These are phyloP conservation scores for Danionella cerebrum DNA, from an alignment of 2,113 vertebrate genomes.

Conservation along the genomic window DNA sequence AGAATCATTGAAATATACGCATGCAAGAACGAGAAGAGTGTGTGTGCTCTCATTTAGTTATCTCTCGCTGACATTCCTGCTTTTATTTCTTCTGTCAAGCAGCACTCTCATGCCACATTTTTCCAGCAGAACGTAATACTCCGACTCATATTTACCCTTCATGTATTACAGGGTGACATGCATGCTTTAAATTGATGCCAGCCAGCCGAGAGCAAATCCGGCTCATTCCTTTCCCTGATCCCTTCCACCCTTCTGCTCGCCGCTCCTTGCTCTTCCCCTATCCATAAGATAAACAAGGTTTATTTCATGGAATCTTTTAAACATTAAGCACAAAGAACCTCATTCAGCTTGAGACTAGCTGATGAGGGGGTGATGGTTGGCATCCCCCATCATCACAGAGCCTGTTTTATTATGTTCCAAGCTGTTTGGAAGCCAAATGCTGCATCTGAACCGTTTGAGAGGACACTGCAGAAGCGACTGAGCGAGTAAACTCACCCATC, in stretches of 20 bases:
- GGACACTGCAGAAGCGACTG: background rate
- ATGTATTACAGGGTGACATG: background rate
- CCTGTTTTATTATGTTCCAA: background rate
- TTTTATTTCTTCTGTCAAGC: slow-evolving; percentile 1
- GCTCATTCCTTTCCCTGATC: background rate
- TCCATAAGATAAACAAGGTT: background rate
- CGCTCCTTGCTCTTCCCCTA: background rate
- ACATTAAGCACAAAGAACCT: no score
- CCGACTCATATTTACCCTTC: slow-evolving; percentile 1
- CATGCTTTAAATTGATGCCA: background rate
- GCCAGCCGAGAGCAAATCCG: background rate
- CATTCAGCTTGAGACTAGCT: background rate
- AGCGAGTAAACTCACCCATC: background rate
- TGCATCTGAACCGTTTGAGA: background rate
- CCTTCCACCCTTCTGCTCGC: background rate
- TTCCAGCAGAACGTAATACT: background rate
- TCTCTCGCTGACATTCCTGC: background rate
- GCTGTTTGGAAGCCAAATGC: background rate
- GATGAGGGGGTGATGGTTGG: background rate
- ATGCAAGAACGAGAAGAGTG: background rate
- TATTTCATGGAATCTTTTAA: background rate
- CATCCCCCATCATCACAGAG: background rate
- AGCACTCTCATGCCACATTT: background rate
- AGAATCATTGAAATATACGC: background rate
- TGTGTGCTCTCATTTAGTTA: background rate